Conservation (phyloP, 2,797 vertebrate species). For the Pseudochromis fuscus region DNA sequence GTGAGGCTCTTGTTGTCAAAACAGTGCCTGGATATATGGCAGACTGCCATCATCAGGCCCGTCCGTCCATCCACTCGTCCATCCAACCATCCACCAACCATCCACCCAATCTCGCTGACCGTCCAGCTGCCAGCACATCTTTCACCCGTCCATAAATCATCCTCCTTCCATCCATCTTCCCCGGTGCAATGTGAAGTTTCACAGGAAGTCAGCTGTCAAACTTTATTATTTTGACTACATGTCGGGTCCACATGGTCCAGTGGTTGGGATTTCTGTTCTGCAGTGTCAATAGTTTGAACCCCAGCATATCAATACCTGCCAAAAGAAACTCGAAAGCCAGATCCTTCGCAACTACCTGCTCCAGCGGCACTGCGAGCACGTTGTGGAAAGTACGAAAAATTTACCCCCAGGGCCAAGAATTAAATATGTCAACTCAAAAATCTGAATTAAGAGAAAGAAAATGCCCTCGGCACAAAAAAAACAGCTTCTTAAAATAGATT, state of each 20-base stretch:
- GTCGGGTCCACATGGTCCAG: conserved; percentile 39
- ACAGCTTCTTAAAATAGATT: conserved; percentile 50
- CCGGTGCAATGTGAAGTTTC: conserved; percentile 25
- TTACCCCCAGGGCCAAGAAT: conserved; percentile 24
- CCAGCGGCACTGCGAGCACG: neutral
- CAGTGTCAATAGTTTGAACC: conserved; percentile 44
- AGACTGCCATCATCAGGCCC: conserved; percentile 67
- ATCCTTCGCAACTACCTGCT: conserved; percentile 41
- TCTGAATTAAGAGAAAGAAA: conserved; percentile 34
- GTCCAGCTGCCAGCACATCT: conserved; percentile 44
- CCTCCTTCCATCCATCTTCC: conserved; percentile 45
- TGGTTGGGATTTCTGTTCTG: conserved; percentile 24
- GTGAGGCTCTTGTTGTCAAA: conserved; percentile 84
- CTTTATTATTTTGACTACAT: conserved; percentile 48
- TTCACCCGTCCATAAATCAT: conserved; percentile 56
- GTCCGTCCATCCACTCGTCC: conserved; percentile 52
- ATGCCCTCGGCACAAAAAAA: conserved; percentile 22
- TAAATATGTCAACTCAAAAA: conserved; percentile 46
- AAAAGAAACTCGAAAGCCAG: conserved; percentile 51
- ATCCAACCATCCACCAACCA: conserved; percentile 13
- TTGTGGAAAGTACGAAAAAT: conserved; percentile 17
- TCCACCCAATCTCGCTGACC: neutral
- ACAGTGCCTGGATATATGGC: conserved; percentile 82
- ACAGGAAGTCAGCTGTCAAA: conserved; percentile 53
- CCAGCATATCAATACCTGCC: conserved; percentile 51